Base-by-base conservation (phyloP, 2,888 invertebrate species). In the Parnassius glacialis region DNA sequence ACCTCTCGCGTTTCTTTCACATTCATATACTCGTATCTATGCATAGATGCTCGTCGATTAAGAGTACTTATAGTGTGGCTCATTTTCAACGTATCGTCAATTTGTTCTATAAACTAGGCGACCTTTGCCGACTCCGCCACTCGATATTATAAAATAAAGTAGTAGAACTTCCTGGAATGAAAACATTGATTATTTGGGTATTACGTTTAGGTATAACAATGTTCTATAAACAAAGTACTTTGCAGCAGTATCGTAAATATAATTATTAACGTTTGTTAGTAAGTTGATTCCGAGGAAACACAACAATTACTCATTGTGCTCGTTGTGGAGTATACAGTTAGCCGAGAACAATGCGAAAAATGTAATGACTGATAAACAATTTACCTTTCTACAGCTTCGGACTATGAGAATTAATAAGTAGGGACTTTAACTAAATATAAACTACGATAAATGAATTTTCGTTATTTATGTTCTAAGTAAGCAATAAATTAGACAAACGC, bases 261-360 rank as follows among this genome's bases (percentile, higher is more conserved):
- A 48, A 57, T 57, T 57, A 63, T 59, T 52, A 59, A 52, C 52
- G 45, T 59, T 59, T 57, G 57, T 64, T 64, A 64, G 59, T 52
- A 48, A 59, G 47, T 57, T 45, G 59, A 60, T 64, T 64, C 52
- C 56, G 56, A 43, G 52, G 50, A 64, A 59, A 59, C 57, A 56
- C 20, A 63, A 63, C 57, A 64, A 64, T 64, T 59, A 64, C 52
- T 60, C 63, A 64, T 64, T 64, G 63, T 59, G 34, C 42, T 51
- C 48, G 48, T 13, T n/a, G 59, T 16, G 25, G 42, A 52, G 52
- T 59, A 50, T 57, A 64, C 63, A 64, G 59, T 60, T 64, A 64
- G 57, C 41, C 10, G 13, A 48, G 63, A 64, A 64, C 63, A 64
- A 64, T 64, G 63, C 43, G 59, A 64, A 59, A 64, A 63, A 63